These are phyloP conservation scores for Acheta domesticus DNA, from an alignment of 2,888 invertebrate genomes.

Conservation along the genomic window DNA sequence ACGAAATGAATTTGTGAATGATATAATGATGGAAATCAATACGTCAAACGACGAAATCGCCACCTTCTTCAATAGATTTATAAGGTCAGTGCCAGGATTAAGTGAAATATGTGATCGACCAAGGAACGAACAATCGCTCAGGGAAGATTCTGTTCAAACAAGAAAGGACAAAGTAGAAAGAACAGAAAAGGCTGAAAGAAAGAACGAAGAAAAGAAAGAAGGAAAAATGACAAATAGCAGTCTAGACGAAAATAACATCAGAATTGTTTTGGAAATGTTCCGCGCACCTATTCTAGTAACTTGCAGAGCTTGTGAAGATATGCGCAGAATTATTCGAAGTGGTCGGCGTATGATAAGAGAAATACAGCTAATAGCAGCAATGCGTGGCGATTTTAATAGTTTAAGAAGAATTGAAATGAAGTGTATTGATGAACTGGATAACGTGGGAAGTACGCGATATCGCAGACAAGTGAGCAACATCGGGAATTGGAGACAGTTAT, in stretches of 20 bases:
- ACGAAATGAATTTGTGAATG: constrained; percentile 2
- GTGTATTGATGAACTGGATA: background rate
- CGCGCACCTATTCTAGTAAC: background rate
- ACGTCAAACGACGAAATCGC: background rate
- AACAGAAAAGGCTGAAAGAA: background rate
- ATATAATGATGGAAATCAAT: background rate
- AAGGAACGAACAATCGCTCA: background rate
- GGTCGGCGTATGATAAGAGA: background rate
- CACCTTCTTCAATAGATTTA: background rate
- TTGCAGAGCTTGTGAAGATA: background rate
- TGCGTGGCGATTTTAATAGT: background rate
- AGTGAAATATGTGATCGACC: background rate
- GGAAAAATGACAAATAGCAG: background rate
- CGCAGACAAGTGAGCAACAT: background rate
- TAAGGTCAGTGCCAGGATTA: background rate
- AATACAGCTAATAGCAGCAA: background rate
- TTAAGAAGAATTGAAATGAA: background rate
- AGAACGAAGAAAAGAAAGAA: background rate
- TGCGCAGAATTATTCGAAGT: background rate
- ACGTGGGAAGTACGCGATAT: background rate
- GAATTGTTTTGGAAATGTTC: background rate
- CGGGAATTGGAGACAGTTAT: background rate
- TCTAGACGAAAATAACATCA: background rate
- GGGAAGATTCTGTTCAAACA: background rate
- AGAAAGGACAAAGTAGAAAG: background rate